Conservation (phyloP, 2,888 invertebrate species). For the Mythimna vitellina region DNA sequence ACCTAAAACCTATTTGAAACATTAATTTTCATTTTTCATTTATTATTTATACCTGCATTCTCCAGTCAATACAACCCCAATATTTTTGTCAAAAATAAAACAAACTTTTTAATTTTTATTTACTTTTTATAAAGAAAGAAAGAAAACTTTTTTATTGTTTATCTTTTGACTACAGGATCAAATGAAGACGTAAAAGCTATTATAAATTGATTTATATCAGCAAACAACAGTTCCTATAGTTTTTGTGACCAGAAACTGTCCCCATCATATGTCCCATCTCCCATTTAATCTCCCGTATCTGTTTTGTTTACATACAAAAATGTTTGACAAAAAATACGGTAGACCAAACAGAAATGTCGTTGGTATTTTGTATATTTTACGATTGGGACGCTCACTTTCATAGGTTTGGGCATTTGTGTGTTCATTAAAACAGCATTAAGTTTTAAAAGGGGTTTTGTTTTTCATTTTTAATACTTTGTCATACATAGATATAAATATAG, state of each 20-base stretch:
- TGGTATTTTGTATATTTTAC: constrained; percentile 22
- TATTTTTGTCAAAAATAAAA: no score
- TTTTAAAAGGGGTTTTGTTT: constrained; percentile 8
- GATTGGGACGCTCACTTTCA: constrained; percentile 26
- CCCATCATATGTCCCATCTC: constrained; percentile 61
- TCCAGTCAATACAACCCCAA: no score
- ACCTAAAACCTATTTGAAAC: no score
- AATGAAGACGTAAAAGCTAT: constrained; percentile 41
- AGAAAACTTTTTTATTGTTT: no score
- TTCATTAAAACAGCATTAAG: constrained; percentile 10
- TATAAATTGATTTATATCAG: constrained; percentile 60
- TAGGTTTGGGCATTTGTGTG: constrained; percentile 4
- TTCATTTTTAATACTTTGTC: no score
- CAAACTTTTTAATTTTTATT: no score
- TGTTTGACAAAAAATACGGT: constrained; percentile 44
- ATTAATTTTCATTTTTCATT: no score
- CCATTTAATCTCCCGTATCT: constrained; percentile 58
- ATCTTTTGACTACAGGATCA: not conserved
- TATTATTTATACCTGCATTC: no score
- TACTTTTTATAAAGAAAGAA: no score
- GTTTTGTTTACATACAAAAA: constrained; percentile 58
- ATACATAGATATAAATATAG: no score
- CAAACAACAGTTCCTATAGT: constrained; percentile 61
- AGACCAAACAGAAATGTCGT: constrained; percentile 13
- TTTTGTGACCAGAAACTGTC: constrained; percentile 52